Base-by-base conservation (phyloP, 2,888 invertebrate species). In the Muscina levida region DNA sequence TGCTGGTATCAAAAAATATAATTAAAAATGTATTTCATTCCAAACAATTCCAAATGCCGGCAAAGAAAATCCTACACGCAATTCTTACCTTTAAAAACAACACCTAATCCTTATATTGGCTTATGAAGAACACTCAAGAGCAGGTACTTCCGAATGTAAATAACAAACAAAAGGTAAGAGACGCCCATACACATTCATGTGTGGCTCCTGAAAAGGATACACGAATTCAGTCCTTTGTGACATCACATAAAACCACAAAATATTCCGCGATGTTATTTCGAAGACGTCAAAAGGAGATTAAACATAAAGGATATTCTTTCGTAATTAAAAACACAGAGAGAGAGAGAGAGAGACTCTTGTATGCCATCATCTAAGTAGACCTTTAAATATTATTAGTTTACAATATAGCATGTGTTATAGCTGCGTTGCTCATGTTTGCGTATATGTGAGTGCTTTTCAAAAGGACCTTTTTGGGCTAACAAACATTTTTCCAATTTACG, bases 401-500 rank as follows among this genome's bases (percentile, higher is more conserved):
- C 13, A 44, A 44, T 8, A 4, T 44, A 13, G 13, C 42, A 8
- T n/a, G 13, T 13, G 11, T 15, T 48, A 48, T 19, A 46, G 17
- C 5, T 17, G 15, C n/a, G n/a, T n/a, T n/a, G n/a, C n/a, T n/a
- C n/a, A 46, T 15, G 46, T 46, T 1, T 46, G 46, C 4, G 15
- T 48, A 19, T 48, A 19, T 48, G 48, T 48, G 48, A 19, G 17
- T 39, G 17, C 59, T 59, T 59, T 59, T 51, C 31, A 31, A 59
- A 42, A 62, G 42, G 62, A 39, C 42, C 39, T 62, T 42, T 62
- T 42, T 62, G 19, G 62, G 4, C 62, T 19, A 62, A 62, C 62
- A 62, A 62, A 62, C 42, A 62, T 62, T 62, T 62, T 62, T 62
- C 62, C 62, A 62, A 62, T 62, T 62, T 62, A 42, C 62, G 62